These are phyloP conservation scores for Nesidiocoris tenuis DNA, from an alignment of 2,888 invertebrate genomes.

Conservation along the genomic window DNA sequence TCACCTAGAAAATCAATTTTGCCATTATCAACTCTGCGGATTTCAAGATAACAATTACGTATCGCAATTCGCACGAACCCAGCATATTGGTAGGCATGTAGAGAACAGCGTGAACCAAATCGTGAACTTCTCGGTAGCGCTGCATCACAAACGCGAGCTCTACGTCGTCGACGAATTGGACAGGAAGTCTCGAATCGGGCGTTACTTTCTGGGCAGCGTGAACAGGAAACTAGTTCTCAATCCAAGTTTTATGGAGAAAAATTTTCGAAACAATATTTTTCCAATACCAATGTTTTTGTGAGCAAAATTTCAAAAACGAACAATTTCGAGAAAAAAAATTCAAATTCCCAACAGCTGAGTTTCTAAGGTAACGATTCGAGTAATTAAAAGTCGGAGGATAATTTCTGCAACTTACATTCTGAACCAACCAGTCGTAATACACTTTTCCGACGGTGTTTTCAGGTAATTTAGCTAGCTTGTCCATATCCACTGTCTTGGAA, in stretches of 20 bases:
- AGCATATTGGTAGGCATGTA: conserved; percentile 94
- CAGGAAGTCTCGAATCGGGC: conserved; percentile 86
- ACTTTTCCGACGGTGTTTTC: conserved; percentile 79
- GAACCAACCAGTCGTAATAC: conserved; percentile 79
- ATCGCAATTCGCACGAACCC: too few species aligned
- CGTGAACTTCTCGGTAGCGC: conserved; percentile 95
- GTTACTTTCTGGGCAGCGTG: conserved; percentile 68
- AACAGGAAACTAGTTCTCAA: not conserved
- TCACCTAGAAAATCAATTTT: conserved; percentile 59
- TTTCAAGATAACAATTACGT: too few species aligned
- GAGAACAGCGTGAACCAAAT: conserved; percentile 86
- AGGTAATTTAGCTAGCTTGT: conserved; percentile 69
- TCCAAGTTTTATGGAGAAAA: not conserved
- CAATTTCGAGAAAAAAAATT: too few species aligned
- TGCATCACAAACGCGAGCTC: conserved; percentile 95
- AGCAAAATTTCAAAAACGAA: too few species aligned
- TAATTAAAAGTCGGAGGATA: not conserved
- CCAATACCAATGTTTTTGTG: too few species aligned
- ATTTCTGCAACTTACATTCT: conserved; percentile 67
- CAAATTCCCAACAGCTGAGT: too few species aligned
- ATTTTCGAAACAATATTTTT: too few species aligned
- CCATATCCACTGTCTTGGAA: conserved; percentile 74
- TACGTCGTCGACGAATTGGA: conserved; percentile 86
- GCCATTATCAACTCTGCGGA: too few species aligned
- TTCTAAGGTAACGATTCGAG: too few species aligned